A percentile compares a stretch with the other conserved stretches of the same genome.
Evolutionary conservation across 2,888 invertebrate genomes (phyloP).

Genomic region (Tetropium fuscum): DNA sequence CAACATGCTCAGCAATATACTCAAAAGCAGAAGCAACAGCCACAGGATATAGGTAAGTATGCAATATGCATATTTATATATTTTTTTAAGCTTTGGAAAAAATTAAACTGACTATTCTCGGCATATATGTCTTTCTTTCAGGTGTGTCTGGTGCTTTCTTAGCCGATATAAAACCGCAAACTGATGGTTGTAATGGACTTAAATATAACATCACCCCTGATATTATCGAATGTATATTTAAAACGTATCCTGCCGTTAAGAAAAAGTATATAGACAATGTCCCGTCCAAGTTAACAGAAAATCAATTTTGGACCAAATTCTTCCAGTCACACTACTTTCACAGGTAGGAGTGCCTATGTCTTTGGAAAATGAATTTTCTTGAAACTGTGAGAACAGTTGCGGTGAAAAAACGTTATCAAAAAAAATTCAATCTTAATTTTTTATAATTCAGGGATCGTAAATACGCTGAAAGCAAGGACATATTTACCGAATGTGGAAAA

Average conservation of each 20-base stretch:
- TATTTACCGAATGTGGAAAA: conserved; percentile 98
- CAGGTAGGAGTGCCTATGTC: conserved; percentile 67
- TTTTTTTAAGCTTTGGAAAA: not conserved
- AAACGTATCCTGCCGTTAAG: conserved; percentile 98
- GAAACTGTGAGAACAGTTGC: no score
- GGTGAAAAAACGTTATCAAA: not conserved
- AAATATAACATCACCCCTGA: conserved; percentile 98
- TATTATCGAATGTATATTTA: conserved; percentile 97
- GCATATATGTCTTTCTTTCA: conserved; percentile 49
- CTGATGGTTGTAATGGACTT: conserved; percentile 95
- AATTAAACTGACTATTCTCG: not conserved
- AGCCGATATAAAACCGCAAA: conserved; percentile 96
- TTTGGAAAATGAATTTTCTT: no score
- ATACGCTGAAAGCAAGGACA: conserved; percentile 90
- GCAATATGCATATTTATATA: not conserved
- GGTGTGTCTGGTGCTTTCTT: conserved; percentile 82
- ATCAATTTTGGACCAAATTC: conserved; percentile 99
- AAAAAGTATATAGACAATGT: conserved; percentile 97
- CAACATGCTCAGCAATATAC: conserved; percentile 86
- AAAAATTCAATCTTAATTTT: not conserved
- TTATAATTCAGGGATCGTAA: conserved; percentile 76
- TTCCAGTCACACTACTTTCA: conserved; percentile 99
- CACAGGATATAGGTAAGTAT: conserved; percentile 84
- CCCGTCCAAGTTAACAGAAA: conserved; percentile 93
- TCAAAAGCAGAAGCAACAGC: conserved; percentile 74